Evolutionary conservation across 2,797 vertebrate species (phyloP), one percentile per base, ranked within the genome.

Genomic region (Margarornis squamiger): DNA sequence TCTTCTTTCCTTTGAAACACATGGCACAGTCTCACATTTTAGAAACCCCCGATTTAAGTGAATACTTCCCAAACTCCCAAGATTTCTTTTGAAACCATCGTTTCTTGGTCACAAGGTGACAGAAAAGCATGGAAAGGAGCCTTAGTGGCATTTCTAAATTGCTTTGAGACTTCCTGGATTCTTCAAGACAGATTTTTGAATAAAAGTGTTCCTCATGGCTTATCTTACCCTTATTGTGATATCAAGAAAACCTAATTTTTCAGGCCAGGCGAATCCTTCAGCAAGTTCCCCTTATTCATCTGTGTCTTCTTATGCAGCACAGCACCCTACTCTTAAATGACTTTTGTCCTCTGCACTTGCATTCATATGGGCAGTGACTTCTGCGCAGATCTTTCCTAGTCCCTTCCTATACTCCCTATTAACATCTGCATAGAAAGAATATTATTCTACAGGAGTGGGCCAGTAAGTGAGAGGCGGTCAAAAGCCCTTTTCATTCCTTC

Each of bases 401-500:
- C 91, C 43, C 36, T 78, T 86, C 41, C 45, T 12, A 7, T 65
- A 54, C 7, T 80, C 57, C 41, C 19, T 45, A n/a, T n/a, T 63
- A 76, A 7, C 15, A 41, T 71, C 49, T 79, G 10, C 66, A 51
- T 10, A 61, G 61, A 91, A 89, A 76, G 71, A 76, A 76, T 59
- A 67, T 82, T 91, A 90, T 91, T 38, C 86, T 80, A 12, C 57
- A 89, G 45, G 43, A 86, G 67, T 85, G 63, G 63, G 59, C 32
- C 45, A 70, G 41, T 19, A 39, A 91, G 61, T 71, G 65, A 95
- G 79, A 93, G 68, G 61, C 2, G 0, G 36, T 85, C 61, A 90
- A 88, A 91, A 88, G 86, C 55, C 77, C 85, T 86, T 92, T 96
- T 90, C 82, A 86, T 48, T 46, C 72, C 36, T 90, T 77, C 63